phyloP scores from a whole-genome alignment of 2,888 invertebrate genomes.

The Limulus polyphemus region DNA sequence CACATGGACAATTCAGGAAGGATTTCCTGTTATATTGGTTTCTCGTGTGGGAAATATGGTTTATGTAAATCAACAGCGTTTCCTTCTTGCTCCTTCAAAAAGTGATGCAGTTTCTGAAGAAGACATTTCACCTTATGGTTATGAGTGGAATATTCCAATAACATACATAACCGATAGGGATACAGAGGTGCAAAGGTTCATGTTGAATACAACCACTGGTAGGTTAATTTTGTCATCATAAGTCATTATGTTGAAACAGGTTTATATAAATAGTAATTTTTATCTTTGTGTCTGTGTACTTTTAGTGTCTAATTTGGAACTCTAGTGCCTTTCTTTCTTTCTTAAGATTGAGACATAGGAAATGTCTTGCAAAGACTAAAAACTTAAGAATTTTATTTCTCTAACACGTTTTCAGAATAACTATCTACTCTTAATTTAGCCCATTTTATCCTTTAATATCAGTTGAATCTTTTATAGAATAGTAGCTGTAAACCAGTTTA shows the following conservation, averaged over 20 bases:
- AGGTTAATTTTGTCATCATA: background rate
- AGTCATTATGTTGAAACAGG: too few relatives aligned
- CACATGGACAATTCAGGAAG: conserved; percentile 82
- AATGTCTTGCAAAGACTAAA: too few relatives aligned
- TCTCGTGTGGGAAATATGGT: conserved; percentile 36
- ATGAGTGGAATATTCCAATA: conserved; percentile 75
- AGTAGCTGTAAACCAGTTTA: too few relatives aligned
- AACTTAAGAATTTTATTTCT: too few relatives aligned
- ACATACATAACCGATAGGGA: conserved; percentile 50
- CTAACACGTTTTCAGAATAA: too few relatives aligned
- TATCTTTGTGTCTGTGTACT: too few relatives aligned
- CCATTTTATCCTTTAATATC: too few relatives aligned
- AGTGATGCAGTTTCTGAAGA: conserved; percentile 14
- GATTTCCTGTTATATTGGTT: conserved; percentile 63
- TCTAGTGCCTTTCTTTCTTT: too few relatives aligned
- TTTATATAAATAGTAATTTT: background rate
- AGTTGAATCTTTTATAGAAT: too few relatives aligned
- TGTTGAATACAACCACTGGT: conserved; percentile 35
- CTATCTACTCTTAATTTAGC: too few relatives aligned
- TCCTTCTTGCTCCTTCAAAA: conserved; percentile 51
- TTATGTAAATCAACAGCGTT: conserved; percentile 57
- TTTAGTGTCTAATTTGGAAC: too few relatives aligned
- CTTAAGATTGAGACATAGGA: too few relatives aligned
- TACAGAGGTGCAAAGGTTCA: conserved; percentile 30
- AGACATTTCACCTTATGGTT: conserved; percentile 39